phyloP scores from a whole-genome alignment of 2,888 invertebrate genomes.

The Vesta saturnalis region DNA sequence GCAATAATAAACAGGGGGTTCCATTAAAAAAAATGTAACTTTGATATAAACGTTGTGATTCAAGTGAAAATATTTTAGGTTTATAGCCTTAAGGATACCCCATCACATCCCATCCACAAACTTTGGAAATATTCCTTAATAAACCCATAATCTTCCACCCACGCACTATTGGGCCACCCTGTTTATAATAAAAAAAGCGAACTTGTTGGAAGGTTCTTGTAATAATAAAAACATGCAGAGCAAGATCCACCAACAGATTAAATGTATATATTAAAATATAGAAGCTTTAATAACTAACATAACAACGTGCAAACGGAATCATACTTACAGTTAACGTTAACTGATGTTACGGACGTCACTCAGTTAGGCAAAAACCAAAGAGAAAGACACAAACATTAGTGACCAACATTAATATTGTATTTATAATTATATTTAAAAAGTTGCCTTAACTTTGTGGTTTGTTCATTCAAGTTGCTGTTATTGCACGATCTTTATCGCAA shows the following conservation, averaged over 20 bases:
- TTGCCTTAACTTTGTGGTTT: slow-evolving; percentile 4
- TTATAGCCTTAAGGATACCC: too few species aligned
- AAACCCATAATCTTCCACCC: too few species aligned
- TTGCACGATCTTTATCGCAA: too few species aligned
- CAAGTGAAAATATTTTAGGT: too few species aligned
- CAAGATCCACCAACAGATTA: slow-evolving; percentile 33
- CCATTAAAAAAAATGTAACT: too few species aligned
- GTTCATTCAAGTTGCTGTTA: not conserved
- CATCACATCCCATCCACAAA: too few species aligned
- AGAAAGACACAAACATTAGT: slow-evolving; percentile 62
- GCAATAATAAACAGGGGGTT: too few species aligned
- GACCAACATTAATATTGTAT: slow-evolving; percentile 41
- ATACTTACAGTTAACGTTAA: slow-evolving; percentile 63
- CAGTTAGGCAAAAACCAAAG: slow-evolving; percentile 65
- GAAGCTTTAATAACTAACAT: slow-evolving; percentile 37
- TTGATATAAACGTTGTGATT: too few species aligned
- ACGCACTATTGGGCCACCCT: too few species aligned
- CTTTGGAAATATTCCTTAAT: too few species aligned
- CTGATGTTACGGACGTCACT: slow-evolving; percentile 62
- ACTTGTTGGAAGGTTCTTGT: slow-evolving; percentile 28
- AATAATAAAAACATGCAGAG: slow-evolving; percentile 23
- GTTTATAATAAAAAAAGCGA: slow-evolving; percentile 42
- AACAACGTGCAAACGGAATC: slow-evolving; percentile 50
- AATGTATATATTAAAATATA: too few species aligned
- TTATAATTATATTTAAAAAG: slow-evolving; percentile 27